A percentile compares a stretch with the other conserved stretches of the same genome.
These are phyloP conservation scores for Xerus rutilus DNA, from an alignment of 2,797 vertebrate genomes.

Conservation along the genomic window DNA sequence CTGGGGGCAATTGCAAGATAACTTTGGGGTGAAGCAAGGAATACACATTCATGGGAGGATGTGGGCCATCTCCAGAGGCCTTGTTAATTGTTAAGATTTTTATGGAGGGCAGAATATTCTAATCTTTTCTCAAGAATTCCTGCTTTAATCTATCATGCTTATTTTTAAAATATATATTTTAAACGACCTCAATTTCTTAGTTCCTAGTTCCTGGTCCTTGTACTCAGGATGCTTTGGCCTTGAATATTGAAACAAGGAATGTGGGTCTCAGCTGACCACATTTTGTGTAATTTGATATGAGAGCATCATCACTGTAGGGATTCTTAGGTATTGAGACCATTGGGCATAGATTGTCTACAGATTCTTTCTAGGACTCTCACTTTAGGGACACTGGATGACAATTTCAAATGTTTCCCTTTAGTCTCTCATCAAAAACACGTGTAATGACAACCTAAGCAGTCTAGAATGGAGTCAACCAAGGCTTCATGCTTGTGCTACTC, in stretches of 20 bases:
- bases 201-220: neutral
- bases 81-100: slow-evolving; percentile 3
- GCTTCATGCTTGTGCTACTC: neutral
- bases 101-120: neutral
- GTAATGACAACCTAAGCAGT: neutral
- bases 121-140: slow-evolving; percentile 3
- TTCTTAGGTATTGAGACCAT: neutral
- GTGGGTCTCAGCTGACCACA: neutral
- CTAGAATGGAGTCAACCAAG: neutral
- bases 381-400: neutral
- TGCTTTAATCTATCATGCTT: slow-evolving; percentile 10
- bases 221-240: neutral
- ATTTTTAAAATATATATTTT: neutral
- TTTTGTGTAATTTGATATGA: slow-evolving; percentile 10
- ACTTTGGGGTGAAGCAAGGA: too few relatives aligned
- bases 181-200: neutral
- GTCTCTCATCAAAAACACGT: neutral
- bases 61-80: too few relatives aligned
- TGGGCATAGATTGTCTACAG: neutral
- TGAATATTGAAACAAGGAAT: neutral
- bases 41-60: too few relatives aligned
- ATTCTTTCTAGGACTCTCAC: neutral
- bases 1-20: too few relatives aligned
- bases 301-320: neutral
- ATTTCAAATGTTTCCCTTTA: neutral